These are phyloP conservation scores for Pseudomyrmex sp. DNA, from an alignment of 1,140 invertebrate genomes.

Conservation along the genomic window DNA sequence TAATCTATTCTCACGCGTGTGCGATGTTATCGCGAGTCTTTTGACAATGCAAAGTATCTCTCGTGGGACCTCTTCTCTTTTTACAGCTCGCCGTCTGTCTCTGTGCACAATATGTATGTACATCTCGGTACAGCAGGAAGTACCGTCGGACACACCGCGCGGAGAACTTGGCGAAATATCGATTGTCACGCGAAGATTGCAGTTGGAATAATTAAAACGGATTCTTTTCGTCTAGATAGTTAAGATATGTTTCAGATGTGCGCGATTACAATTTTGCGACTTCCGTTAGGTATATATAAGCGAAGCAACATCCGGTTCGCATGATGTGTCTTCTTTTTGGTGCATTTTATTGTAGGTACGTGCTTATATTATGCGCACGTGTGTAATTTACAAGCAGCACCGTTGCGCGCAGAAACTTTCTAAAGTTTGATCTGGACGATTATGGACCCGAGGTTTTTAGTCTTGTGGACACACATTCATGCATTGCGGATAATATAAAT, in stretches of 20 bases:
- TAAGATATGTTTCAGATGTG: too few species aligned
- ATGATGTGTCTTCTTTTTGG: not conserved
- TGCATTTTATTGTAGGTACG: not conserved
- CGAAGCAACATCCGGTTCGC: not conserved
- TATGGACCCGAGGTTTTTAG: conserved; percentile 13
- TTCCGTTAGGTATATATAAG: too few species aligned
- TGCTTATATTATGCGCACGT: not conserved
- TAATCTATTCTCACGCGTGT: conserved; percentile 62
- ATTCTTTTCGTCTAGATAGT: too few species aligned
- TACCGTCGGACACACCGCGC: not conserved
- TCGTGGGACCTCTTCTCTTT: conserved; percentile 37
- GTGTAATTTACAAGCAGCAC: conserved; percentile 28
- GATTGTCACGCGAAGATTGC: not conserved
- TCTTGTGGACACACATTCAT: conserved; percentile 23
- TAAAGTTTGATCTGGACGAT: conserved; percentile 29
- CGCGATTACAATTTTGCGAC: too few species aligned
- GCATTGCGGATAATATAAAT: not conserved
- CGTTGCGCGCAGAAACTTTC: conserved; percentile 41
- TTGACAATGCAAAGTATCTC: conserved; percentile 61
- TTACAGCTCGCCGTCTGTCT: not conserved
- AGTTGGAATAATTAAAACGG: too few species aligned
- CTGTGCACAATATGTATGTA: not conserved
- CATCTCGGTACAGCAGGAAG: conserved; percentile 16
- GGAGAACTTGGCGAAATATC: conserved; percentile 28
- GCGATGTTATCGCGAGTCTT: conserved; percentile 59